These are phyloP conservation scores for Gambusia affinis DNA, from an alignment of 2,113 vertebrate genomes.

Conservation along the genomic window DNA sequence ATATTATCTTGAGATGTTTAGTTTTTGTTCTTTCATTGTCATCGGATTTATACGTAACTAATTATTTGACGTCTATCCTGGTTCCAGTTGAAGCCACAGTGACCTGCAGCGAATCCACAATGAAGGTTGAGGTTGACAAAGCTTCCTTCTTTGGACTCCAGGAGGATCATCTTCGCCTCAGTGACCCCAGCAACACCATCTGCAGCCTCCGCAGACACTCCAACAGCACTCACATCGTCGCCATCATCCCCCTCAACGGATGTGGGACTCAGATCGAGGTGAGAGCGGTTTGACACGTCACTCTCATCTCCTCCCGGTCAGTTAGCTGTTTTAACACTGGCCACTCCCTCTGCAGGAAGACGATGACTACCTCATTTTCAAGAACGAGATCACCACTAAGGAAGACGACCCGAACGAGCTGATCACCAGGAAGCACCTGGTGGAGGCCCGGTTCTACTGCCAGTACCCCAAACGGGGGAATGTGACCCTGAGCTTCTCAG, in stretches of 20 bases:
- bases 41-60: too few relatives aligned
- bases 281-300: background rate
- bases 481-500: conserved; percentile 53
- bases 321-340: background rate
- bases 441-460: conserved; percentile 73
- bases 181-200: conserved; percentile 52
- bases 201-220: conserved; percentile 65
- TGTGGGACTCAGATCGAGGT: conserved; percentile 78
- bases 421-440: conserved; percentile 71
- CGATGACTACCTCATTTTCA: conserved; percentile 64
- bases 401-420: background rate
- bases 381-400: conserved; percentile 70
- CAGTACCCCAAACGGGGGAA: conserved; percentile 73
- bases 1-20: background rate
- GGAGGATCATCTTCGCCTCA: conserved; percentile 64
- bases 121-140: conserved; percentile 70
- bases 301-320: background rate
- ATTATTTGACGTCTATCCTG: background rate
- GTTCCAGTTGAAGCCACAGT: conserved; percentile 50
- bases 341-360: conserved; percentile 64
- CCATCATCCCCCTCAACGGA: conserved; percentile 62
- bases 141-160: conserved; percentile 40
- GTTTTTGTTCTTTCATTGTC: too few relatives aligned
- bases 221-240: conserved; percentile 70
- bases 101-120: conserved; percentile 62